Percentiles rank a stretch among this genome's conserved stretches.
Conservation (phyloP, 2,113 vertebrate species). For the Micromys minutus region DNA sequence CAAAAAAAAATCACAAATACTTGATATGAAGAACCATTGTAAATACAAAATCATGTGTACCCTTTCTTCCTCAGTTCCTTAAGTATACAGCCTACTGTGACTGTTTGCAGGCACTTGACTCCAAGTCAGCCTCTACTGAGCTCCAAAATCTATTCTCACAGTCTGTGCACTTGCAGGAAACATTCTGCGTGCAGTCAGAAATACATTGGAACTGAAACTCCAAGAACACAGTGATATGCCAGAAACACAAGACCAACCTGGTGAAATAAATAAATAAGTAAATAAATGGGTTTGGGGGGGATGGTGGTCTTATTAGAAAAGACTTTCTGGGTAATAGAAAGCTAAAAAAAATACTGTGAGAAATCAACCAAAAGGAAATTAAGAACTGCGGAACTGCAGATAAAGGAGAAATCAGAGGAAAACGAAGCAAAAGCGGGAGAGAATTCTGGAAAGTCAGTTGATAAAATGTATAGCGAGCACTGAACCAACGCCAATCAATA, state of each 20-base stretch:
- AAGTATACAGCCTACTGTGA: neutral
- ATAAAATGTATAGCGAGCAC: constrained; percentile 78
- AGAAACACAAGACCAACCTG: constrained; percentile 28
- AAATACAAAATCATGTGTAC: neutral
- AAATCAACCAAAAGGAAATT: constrained; percentile 78
- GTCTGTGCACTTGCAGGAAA: neutral
- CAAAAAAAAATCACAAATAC: neutral
- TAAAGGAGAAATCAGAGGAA: constrained; percentile 81
- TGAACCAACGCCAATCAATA: constrained; percentile 84
- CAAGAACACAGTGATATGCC: neutral
- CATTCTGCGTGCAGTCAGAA: neutral
- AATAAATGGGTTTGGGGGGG: neutral
- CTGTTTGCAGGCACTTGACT: neutral
- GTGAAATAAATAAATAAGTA: constrained; percentile 66
- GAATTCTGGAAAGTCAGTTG: constrained; percentile 84
- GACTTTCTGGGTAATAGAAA: constrained; percentile 62
- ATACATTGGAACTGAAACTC: neutral
- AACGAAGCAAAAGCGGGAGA: constrained; percentile 78
- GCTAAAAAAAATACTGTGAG: constrained; percentile 20
- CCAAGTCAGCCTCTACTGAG: neutral
- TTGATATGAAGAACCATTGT: neutral
- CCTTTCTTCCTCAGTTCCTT: neutral
- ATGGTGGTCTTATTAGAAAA: constrained; percentile 68
- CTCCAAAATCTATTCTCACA: neutral
- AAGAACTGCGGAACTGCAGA: constrained; percentile 74